A percentile compares a stretch with the other conserved stretches of the same genome.
These are phyloP conservation scores for Acropora tenuis DNA, from an alignment of 64 coral and sea anemone genomes.

Conservation along the genomic window DNA sequence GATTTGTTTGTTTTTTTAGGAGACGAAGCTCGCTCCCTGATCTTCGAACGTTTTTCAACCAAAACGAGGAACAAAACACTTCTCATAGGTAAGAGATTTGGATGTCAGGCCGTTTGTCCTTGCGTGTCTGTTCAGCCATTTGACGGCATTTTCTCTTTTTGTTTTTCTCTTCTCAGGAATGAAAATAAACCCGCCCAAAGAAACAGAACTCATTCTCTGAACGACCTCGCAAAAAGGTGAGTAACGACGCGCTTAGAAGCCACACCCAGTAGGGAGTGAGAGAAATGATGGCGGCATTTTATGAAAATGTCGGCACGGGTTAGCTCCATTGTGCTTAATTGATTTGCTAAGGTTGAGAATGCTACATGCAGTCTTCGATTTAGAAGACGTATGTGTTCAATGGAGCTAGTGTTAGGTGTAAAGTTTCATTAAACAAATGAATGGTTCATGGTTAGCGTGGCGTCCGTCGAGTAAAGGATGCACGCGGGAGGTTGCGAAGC, in stretches of 20 bases:
- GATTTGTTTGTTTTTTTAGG: slow-evolving; percentile 36
- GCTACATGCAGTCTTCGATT: too few relatives aligned
- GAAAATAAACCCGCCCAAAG: background rate
- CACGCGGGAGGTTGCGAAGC: too few relatives aligned
- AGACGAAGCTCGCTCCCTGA: slow-evolving; percentile 82
- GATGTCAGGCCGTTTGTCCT: background rate
- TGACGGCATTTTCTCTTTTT: background rate
- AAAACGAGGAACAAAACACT: slow-evolving; percentile 50
- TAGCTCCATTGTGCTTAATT: too few relatives aligned
- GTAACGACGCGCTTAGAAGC: background rate
- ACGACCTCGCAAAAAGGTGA: slow-evolving; percentile 86
- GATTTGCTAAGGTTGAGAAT: too few relatives aligned
- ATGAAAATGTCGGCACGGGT: too few relatives aligned
- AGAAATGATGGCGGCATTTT: too few relatives aligned
- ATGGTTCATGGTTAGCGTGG: too few relatives aligned
- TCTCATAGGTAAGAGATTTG: slow-evolving; percentile 2
- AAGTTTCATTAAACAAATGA: too few relatives aligned
- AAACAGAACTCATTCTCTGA: slow-evolving; percentile 67
- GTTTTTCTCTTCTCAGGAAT: background rate
- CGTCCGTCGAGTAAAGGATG: too few relatives aligned
- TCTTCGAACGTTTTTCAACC: slow-evolving; percentile 55
- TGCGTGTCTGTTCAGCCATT: background rate
- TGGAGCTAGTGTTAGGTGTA: too few relatives aligned
- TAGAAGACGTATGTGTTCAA: too few relatives aligned
- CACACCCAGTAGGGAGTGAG: too few relatives aligned